A percentile compares a stretch with the other conserved stretches of the same genome.
phyloP scores from a whole-genome alignment of 2,113 vertebrate genomes.

The Gambusia affinis region DNA sequence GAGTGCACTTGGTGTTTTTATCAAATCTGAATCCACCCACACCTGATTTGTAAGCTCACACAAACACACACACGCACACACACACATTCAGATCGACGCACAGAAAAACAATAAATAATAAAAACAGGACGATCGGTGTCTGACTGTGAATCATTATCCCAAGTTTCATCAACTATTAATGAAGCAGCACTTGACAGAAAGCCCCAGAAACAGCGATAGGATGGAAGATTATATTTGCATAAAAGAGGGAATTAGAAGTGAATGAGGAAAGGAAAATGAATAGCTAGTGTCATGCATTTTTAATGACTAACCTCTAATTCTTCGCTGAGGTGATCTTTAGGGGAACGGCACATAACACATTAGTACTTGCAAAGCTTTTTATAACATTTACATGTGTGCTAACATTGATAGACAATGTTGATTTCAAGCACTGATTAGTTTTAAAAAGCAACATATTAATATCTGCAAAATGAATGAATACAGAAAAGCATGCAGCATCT shows the following conservation, averaged over 20 bases:
- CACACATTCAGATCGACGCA: background rate
- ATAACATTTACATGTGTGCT: background rate
- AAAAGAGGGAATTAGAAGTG: constrained; percentile 32
- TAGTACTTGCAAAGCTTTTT: no score
- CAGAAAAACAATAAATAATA: background rate
- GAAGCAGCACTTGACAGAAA: constrained; percentile 54
- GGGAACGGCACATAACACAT: background rate
- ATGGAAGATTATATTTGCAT: constrained; percentile 56
- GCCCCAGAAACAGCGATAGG: constrained; percentile 30
- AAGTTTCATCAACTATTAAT: constrained; percentile 59
- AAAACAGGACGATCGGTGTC: background rate
- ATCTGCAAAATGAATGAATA: no score
- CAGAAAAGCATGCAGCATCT: no score
- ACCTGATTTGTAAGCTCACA: constrained; percentile 8
- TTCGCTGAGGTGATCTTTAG: constrained; percentile 10
- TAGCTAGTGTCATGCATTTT: constrained; percentile 32
- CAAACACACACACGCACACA: background rate
- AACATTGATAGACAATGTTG: background rate
- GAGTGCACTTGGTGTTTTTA: background rate
- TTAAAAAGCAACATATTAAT: background rate
- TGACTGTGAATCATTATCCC: constrained; percentile 49
- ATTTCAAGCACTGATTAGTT: background rate
- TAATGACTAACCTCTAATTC: constrained; percentile 23
- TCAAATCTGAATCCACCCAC: constrained; percentile 18
- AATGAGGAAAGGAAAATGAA: constrained; percentile 32